Base-by-base conservation (phyloP, 2,888 invertebrate species). In the Oxyteleia sp. region DNA sequence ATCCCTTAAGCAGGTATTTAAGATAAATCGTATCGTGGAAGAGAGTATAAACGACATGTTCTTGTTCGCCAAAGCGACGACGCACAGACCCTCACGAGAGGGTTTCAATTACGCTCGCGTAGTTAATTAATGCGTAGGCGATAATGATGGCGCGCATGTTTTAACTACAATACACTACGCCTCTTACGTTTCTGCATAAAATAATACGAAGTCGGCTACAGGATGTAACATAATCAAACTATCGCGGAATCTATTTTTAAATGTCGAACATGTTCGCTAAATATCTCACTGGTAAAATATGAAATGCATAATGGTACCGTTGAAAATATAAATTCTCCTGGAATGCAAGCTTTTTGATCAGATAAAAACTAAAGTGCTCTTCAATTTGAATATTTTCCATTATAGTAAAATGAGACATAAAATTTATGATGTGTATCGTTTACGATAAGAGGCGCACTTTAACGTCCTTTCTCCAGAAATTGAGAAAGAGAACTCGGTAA, bases 61-160 rank as follows among this genome's bases (percentile, higher is more conserved):
- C 85, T 85, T 85, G 85, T 87, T 84, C 72, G 86, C 85, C 74
- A 59, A 74, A 76, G 79, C 71, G 47, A 63, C 51, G 72, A 71
- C 66, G 53, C 68, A 63, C 66, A 63, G 72, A 51, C 49, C 61
- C 79, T 66, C 75, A 61, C 80, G 79, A 85, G 87, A 87, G 87
- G 87, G 85, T 87, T 89, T 91, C 89, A 89, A 91, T 90, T 90
- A 90, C 88, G 85, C 87, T 86, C 88, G 89, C 72, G 59, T 89
- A 89, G 89, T 91, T 90, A 90, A 85, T 66, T 85, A 51, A 68
- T 82, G 88, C 88, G 91, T 91, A 88, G 91, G 91, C 90, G 90
- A 88, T 90, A 90, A 91, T 90, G 88, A 90, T 86, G 75, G 79
- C 79, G 87, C 83, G 84, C 79, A 64, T 80, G 75, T 84, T 64